These are phyloP conservation scores for Hemibagrus wyckioides DNA, from an alignment of 2,113 vertebrate genomes.

Conservation along the genomic window DNA sequence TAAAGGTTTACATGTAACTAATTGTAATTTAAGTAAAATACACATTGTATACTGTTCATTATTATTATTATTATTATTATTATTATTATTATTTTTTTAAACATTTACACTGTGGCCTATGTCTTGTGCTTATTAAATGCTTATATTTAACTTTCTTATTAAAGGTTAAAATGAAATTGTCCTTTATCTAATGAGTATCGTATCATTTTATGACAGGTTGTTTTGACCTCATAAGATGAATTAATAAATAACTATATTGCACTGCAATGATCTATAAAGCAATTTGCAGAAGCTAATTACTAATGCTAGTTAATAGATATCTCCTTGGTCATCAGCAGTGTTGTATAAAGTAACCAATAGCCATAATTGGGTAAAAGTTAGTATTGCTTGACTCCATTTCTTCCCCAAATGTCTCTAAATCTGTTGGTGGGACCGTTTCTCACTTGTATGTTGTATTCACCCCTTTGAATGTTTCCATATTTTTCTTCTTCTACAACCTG, in stretches of 20 bases:
- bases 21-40: neutral
- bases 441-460: too few species aligned
- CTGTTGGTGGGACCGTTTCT: neutral
- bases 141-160: conserved; percentile 18
- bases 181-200: neutral
- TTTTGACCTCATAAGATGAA: neutral
- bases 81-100: too few species aligned
- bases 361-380: neutral
- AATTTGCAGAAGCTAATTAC: neutral
- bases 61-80: too few species aligned
- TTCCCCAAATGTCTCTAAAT: neutral
- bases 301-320: neutral
- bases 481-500: neutral
- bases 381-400: neutral
- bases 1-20: neutral
- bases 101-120: neutral
- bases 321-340: neutral
- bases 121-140: conserved; percentile 1
- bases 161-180: conserved; percentile 12
- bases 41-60: too few species aligned
- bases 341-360: neutral
- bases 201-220: neutral
- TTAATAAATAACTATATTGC: conserved; percentile 24
- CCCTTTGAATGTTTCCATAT: neutral
- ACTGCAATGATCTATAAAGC: neutral